Evolutionary conservation across 2,888 invertebrate genomes (phyloP), one percentile per base, ranked within the genome.

Genomic region (Nephrotoma guestfalica): DNA sequence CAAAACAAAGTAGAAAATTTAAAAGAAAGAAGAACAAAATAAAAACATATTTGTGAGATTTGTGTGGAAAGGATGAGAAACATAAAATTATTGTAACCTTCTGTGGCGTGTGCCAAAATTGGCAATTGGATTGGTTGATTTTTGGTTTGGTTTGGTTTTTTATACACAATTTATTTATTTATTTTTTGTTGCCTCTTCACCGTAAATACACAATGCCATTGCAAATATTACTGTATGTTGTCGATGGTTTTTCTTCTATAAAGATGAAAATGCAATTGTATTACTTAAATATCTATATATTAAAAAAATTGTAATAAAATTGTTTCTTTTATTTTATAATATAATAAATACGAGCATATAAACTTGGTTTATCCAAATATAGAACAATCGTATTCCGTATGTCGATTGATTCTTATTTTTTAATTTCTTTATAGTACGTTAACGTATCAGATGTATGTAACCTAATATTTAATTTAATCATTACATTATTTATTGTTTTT

Each of bases 91-190:
- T 86, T 86, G 51, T 88, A 88, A 87, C 88, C 88, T 88, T 88
- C 87, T 88, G 87, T 87, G 88, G 88, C 88, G 88, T 88, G 88
- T 87, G 88, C 88, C 88, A 87, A 88, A 88, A 88, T 88, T 88
- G 88, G 88, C 87, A 88, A 88, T 88, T 88, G 87, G 87, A 87
- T 87, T 88, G 87, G 87, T 87, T 86, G 47, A 86, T 86, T 45
- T 45, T 86, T 86, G 86, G 86, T 86, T 51, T 41, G 42, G 51
- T 51, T 86, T 45, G 43, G 18, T 86, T 45, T 86, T 40, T 47
- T 45, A 41, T 84, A 6, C 4, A 41, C 84, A 41, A 41, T 84
- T 84, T 41, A 42, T 84, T 41, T 84, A 41, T 42, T 84, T 84
- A 13, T 85, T 85, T 85, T 85, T 45, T 43, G 42, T 85, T 84